Base-by-base conservation (phyloP, 2,888 invertebrate species). In the Minunthozetes semirufus region DNA sequence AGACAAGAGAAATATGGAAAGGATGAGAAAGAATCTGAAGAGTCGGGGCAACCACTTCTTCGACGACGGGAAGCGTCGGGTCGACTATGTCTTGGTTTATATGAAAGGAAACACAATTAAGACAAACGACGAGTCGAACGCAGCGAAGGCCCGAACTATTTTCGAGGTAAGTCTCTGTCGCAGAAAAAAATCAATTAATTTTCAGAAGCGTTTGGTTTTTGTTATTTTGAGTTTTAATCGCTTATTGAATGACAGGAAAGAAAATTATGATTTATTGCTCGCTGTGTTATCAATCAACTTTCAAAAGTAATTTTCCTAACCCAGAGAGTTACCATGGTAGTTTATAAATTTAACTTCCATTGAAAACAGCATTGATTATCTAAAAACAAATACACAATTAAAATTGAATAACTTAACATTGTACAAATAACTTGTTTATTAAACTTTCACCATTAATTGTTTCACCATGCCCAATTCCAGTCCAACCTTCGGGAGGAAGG, bases 401-500 rank as follows among this genome's bases (percentile, higher is more conserved):
- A 33, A 33, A 33, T 33, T 6, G 33, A 9, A 33, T 33, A 9
- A 33, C 33, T 33, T 33, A 33, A 33, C 9, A 6, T 33, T 6
- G 33, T 33, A 6, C 19, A 29, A 63, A 4, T 29, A 29, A 4
- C 4, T 33, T n/a, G 13, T 63, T 63, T 3, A 63, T n/a, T 38
- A 13, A 4, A 33, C n/a, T 33, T n/a, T 63, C 15, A 63, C 15
- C 3, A 29, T 38, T 4, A 13, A n/a, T n/a, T n/a, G 15, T 29
- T 19, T 19, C 33, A 3, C 63, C 22, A 61, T 17, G 81, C 84
- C 79, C 83, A 88, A 42, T 92, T 90, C 82, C 90, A 92, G 81
- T 83, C 84, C 76, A 91, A 91, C 83, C 85, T 93, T 72, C 84
- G 86, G 76, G 86, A 85, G 25, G 91, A 92, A 81, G 92, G 92